Base-by-base conservation (phyloP, 2,113 vertebrate species). In the Andinoacara biseriatus region DNA sequence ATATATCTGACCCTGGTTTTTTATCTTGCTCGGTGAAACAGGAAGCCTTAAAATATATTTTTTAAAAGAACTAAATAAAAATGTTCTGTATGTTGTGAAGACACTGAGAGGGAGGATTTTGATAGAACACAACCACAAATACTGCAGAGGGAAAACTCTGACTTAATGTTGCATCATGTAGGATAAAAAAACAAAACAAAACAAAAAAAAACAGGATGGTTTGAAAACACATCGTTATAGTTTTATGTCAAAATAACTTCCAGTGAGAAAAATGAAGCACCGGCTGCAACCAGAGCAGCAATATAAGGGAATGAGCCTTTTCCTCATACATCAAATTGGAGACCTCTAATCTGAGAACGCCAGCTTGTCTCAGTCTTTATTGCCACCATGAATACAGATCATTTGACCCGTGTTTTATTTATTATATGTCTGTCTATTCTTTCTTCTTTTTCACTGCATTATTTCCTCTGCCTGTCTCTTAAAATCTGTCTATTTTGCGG, bases 111-210 rank as follows among this genome's bases (percentile, higher is more conserved):
- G 62, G 52, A 56, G 33, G 13, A 15, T 61, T 81, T 15, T 82
- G 89, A 87, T 78, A 84, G 88, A 52, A 74, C 35, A 18, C 38
- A 7, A 14, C 40, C 63, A 11, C 61, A 81, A 75, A 83, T 31
- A 13, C 58, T 20, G 46, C 80, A 2, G 46, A 58, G 77, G 83
- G 74, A 69, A 74, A 88, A 76, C 76, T 84, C 83, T 84, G 83
- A 83, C 89, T 85, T 65, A 89, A 80, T 80, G 87, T 92, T 91
- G 80, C 90, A 90, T 91, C 84, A 90, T 58, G 40, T 24, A 40
- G 65, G 31, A 31, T 13, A 52, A 69, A 20, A 11, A 17, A 57
- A 56, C 35, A 38, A 38, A 74, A 24, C 43, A 1, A 46, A 9
- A 8, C 3, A 38, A 4, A 57, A 38, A 4, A 57, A 17, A 40